phyloP scores from a whole-genome alignment of 2,888 invertebrate genomes.

The Dicroscelio sp. region DNA sequence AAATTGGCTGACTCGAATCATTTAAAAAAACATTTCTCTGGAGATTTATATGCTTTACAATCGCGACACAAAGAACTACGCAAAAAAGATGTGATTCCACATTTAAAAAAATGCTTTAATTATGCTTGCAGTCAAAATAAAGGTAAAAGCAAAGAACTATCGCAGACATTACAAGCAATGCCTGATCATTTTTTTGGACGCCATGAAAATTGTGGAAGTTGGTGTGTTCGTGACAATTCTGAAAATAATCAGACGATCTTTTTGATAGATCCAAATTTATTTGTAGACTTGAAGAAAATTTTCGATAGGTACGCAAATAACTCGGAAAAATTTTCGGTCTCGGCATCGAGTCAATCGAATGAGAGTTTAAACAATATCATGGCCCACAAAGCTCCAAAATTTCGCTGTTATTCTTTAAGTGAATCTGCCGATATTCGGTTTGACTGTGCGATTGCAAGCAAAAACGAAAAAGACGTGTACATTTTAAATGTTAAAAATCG shows the following conservation, averaged over 20 bases:
- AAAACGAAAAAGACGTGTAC: neutral
- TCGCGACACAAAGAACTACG: neutral
- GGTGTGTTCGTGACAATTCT: slow-evolving; percentile 60
- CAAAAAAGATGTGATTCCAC: slow-evolving; percentile 7
- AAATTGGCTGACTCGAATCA: slow-evolving; percentile 49
- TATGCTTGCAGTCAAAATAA: slow-evolving; percentile 62
- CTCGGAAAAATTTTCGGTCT: slow-evolving; percentile 75
- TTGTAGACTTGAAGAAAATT: neutral
- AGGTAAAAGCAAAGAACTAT: slow-evolving; percentile 46
- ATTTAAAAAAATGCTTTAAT: slow-evolving; percentile 60
- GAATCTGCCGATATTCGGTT: slow-evolving; percentile 22
- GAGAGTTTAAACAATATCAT: slow-evolving; percentile 83
- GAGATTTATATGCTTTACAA: slow-evolving; percentile 13
- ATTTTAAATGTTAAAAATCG: slow-evolving; percentile 7
- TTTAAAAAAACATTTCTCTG: slow-evolving; percentile 25
- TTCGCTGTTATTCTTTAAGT: slow-evolving; percentile 63
- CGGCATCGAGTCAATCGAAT: slow-evolving; percentile 82
- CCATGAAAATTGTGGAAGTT: slow-evolving; percentile 74
- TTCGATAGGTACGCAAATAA: slow-evolving; percentile 77
- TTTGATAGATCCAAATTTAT: neutral
- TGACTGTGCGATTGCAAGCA: slow-evolving; percentile 45
- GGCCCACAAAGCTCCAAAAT: slow-evolving; percentile 81
- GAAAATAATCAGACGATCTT: slow-evolving; percentile 21
- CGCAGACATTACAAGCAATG: slow-evolving; percentile 37
- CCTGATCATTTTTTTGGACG: slow-evolving; percentile 69